Evolutionary conservation across 2,888 invertebrate species (phyloP).

Genomic region (Erebia ligea): DNA sequence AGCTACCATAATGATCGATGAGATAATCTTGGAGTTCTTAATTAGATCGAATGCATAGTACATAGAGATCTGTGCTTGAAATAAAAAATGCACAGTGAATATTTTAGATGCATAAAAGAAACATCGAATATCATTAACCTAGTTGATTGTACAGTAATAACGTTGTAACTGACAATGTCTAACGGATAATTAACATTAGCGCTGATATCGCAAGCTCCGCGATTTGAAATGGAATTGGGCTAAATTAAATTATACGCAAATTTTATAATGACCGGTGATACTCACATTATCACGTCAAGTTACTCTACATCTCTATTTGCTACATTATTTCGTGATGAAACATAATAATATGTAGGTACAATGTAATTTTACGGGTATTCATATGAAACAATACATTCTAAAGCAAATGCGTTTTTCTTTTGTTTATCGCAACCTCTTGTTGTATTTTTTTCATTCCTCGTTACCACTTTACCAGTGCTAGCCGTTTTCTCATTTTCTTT

Average conservation of each 20-base stretch:
- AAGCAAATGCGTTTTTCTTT: slow-evolving; percentile 10
- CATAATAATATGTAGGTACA: not conserved
- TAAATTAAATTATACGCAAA: slow-evolving; percentile 25
- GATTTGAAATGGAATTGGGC: slow-evolving; percentile 27
- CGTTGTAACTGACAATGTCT: slow-evolving; percentile 18
- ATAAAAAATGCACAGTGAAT: not conserved
- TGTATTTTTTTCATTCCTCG: slow-evolving; percentile 21
- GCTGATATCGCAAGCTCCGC: slow-evolving; percentile 23
- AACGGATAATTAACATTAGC: slow-evolving; percentile 27
- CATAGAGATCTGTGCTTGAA: no score
- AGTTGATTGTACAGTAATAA: slow-evolving; percentile 15
- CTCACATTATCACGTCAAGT: slow-evolving; percentile 24
- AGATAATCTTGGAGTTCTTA: no score
- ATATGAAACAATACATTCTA: slow-evolving; percentile 4
- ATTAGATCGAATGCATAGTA: no score
- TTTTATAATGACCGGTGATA: slow-evolving; percentile 22
- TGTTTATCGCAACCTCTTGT: slow-evolving; percentile 24
- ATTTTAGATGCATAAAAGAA: slow-evolving; percentile 8
- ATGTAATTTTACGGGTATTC: not conserved
- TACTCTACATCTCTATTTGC: slow-evolving; percentile 10
- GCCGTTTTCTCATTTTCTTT: slow-evolving; percentile 17
- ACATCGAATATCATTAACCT: slow-evolving; percentile 7
- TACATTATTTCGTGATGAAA: slow-evolving; percentile 14
- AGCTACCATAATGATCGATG: no score
- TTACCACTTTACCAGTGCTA: slow-evolving; percentile 1